These are phyloP conservation scores for Chaitophorus viminalis DNA, from an alignment of 2,888 invertebrate genomes.

Conservation along the genomic window DNA sequence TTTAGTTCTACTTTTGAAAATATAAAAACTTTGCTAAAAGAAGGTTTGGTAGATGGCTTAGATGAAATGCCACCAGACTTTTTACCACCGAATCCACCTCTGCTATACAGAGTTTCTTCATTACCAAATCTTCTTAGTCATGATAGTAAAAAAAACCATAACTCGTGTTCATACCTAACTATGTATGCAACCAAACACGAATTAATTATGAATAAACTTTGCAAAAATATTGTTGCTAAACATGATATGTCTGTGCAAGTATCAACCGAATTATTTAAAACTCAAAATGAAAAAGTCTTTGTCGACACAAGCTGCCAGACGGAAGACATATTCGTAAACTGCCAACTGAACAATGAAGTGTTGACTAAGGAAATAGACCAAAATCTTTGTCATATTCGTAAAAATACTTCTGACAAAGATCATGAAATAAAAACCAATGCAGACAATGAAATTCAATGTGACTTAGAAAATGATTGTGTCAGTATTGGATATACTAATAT, in stretches of 20 bases:
- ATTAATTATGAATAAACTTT: constrained; percentile 54
- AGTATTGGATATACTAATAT: constrained; percentile 29
- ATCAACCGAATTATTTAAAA: constrained; percentile 63
- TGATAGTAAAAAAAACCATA: constrained; percentile 60
- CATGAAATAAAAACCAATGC: neutral
- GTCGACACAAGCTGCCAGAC: constrained; percentile 63
- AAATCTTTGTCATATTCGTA: neutral
- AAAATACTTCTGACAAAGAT: neutral
- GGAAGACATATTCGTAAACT: constrained; percentile 53
- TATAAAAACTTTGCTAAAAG: constrained; percentile 78
- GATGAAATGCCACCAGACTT: constrained; percentile 72
- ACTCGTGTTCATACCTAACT: constrained; percentile 59
- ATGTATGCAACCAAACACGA: constrained; percentile 58
- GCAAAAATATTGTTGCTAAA: constrained; percentile 59
- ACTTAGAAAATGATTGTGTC: neutral
- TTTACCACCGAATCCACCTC: constrained; percentile 71
- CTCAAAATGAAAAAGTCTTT: constrained; percentile 62
- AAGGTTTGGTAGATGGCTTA: constrained; percentile 73
- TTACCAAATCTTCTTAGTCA: constrained; percentile 72
- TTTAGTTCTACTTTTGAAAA: constrained; percentile 83
- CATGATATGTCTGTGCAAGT: constrained; percentile 63
- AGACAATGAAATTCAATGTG: neutral
- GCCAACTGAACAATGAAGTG: constrained; percentile 12
- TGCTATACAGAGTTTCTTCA: constrained; percentile 76
- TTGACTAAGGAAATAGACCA: neutral